Evolutionary conservation across 2,113 vertebrate genomes (phyloP).

Genomic region (Piaya cayana): DNA sequence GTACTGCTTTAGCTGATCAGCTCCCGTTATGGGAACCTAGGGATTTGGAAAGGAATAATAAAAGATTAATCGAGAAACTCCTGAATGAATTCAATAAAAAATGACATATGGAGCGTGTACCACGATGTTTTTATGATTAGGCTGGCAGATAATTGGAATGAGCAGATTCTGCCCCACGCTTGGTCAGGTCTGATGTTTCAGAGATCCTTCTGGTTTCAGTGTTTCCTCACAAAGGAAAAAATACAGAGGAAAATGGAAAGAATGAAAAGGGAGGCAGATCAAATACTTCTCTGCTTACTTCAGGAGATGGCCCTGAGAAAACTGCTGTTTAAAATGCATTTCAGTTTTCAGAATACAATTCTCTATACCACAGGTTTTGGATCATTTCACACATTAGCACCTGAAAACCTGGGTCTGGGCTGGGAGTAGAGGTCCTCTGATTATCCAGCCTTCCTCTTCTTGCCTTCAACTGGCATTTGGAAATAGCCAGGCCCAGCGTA

Average conservation of each 20-base stretch:
- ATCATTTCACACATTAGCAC: neutral
- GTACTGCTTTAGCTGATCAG: conserved; percentile 77
- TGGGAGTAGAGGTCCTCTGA: neutral
- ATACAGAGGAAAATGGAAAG: neutral
- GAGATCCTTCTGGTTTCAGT: conserved; percentile 67
- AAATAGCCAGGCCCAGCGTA: neutral
- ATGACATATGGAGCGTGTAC: conserved; percentile 78
- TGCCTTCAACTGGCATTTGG: neutral
- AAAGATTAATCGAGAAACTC: conserved; percentile 82
- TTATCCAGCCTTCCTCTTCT: neutral
- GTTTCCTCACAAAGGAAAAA: neutral
- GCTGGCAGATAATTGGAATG: conserved; percentile 82
- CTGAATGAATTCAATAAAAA: conserved; percentile 81
- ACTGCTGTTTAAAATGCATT: neutral
- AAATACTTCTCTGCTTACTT: neutral
- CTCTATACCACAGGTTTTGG: neutral
- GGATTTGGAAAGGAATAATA: conserved; percentile 82
- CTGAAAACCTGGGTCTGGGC: neutral
- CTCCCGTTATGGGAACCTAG: conserved; percentile 68
- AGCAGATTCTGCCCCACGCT: conserved; percentile 75
- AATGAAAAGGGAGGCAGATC: neutral
- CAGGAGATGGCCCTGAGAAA: neutral
- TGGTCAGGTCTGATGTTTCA: conserved; percentile 73
- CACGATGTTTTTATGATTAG: conserved; percentile 80
- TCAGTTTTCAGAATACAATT: neutral